These are phyloP conservation scores for Campaea margaritaria DNA, from an alignment of 2,888 invertebrate genomes.

Conservation along the genomic window DNA sequence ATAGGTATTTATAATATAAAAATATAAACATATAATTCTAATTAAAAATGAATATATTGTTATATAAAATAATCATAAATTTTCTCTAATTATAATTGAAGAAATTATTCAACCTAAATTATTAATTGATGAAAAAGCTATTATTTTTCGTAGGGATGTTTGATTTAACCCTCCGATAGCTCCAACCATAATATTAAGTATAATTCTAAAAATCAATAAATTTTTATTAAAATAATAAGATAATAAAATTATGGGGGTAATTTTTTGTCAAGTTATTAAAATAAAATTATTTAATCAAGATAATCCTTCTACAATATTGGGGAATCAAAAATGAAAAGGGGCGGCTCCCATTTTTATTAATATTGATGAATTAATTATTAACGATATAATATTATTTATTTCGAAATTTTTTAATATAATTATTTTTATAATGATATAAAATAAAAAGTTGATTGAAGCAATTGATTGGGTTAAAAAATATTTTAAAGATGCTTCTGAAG, in stretches of 20 bases:
- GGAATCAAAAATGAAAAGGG: slow-evolving; percentile 87
- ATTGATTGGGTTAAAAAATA: slow-evolving; percentile 86
- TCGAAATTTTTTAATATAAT: slow-evolving; percentile 65
- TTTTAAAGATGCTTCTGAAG: slow-evolving; percentile 85
- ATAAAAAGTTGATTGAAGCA: slow-evolving; percentile 83
- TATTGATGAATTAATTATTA: slow-evolving; percentile 71
- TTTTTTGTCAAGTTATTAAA: slow-evolving; percentile 88
- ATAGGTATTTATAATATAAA: slow-evolving; percentile 78
- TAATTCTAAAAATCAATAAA: slow-evolving; percentile 73
- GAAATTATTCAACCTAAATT: slow-evolving; percentile 86
- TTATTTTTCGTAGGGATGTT: slow-evolving; percentile 84
- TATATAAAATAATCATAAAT: slow-evolving; percentile 77
- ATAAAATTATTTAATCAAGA: slow-evolving; percentile 84
- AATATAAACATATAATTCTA: slow-evolving; percentile 72
- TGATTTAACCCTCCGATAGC: slow-evolving; percentile 83
- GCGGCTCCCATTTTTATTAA: slow-evolving; percentile 85
- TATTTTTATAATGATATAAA: slow-evolving; percentile 74
- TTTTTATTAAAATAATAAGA: slow-evolving; percentile 75
- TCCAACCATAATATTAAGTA: slow-evolving; percentile 77
- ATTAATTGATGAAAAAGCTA: slow-evolving; percentile 87
- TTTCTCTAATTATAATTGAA: slow-evolving; percentile 74
- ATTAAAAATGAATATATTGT: slow-evolving; percentile 75
- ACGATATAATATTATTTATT: slow-evolving; percentile 56
- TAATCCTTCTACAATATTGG: slow-evolving; percentile 85
- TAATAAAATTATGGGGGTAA: slow-evolving; percentile 85